Evolutionary conservation across 1,140 invertebrate genomes (phyloP).

Genomic region (Lordiphosa collinella): DNA sequence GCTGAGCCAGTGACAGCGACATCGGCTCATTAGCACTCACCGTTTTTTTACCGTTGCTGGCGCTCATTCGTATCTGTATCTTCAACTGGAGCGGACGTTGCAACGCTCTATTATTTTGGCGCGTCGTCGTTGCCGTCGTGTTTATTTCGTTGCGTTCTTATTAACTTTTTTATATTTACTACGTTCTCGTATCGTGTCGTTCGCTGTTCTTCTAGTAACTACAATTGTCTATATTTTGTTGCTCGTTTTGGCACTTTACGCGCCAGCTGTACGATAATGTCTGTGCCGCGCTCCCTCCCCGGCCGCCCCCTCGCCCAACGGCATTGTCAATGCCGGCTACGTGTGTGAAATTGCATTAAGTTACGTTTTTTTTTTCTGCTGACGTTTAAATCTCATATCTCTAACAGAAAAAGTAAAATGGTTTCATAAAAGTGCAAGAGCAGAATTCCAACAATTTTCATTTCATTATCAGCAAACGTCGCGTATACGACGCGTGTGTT

Average conservation of each 20-base stretch:
- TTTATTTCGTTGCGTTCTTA: constrained; percentile 71
- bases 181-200: constrained; percentile 38
- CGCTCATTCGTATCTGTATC: constrained; percentile 47
- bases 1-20: constrained; percentile 11
- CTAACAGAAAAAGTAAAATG: constrained; percentile 1
- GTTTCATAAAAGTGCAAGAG: constrained; percentile 1
- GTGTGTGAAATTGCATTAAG: constrained; percentile 13
- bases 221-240: neutral
- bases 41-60: constrained; percentile 33
- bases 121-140: constrained; percentile 29
- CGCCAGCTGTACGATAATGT: constrained; percentile 57
- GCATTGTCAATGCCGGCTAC: constrained; percentile 21
- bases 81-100: constrained; percentile 60
- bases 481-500: constrained; percentile 39
- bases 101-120: constrained; percentile 38
- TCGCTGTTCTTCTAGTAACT: constrained; percentile 40
- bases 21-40: constrained; percentile 30
- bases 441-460: neutral
- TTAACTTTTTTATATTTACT: constrained; percentile 72
- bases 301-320: constrained; percentile 2
- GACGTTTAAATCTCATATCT: constrained; percentile 30
- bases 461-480: constrained; percentile 38
- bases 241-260: constrained; percentile 34
- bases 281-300: constrained; percentile 7
- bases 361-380: constrained; percentile 20